Evolutionary conservation across 35 echinoderm and acorn worm genomes (phyloP).

Genomic region (Strongylocentrotus purpuratus): DNA sequence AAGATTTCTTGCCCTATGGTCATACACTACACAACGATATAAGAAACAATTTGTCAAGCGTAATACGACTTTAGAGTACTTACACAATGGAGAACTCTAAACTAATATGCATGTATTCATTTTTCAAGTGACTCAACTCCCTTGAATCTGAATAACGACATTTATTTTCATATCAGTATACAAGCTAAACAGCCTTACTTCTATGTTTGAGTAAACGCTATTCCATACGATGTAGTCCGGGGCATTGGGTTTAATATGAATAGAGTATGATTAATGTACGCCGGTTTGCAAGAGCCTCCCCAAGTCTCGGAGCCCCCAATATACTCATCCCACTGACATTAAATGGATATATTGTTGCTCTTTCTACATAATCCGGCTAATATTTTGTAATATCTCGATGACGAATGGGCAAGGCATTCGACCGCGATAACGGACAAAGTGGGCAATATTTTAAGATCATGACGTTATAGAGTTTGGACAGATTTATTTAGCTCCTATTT

Average conservation of each 20-base stretch:
- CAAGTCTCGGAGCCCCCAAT: background rate
- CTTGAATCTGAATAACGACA: no score
- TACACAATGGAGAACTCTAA: no score
- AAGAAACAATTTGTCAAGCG: no score
- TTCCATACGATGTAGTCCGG: background rate
- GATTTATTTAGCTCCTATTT: background rate
- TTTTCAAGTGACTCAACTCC: no score
- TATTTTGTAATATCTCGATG: slow-evolving; percentile 5
- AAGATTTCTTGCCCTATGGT: no score
- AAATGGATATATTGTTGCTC: background rate
- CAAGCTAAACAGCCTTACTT: no score
- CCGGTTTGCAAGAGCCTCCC: background rate
- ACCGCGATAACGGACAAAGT: background rate
- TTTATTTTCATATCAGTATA: no score
- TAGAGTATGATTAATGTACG: background rate
- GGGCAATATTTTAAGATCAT: background rate
- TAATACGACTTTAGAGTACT: no score
- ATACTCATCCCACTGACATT: background rate
- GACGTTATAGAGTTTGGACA: background rate
- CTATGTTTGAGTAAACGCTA: background rate
- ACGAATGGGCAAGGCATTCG: slow-evolving; percentile 7
- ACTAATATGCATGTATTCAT: no score
- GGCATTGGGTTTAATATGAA: background rate
- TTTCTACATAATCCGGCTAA: background rate
- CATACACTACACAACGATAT: no score